Evolutionary conservation across 2,888 invertebrate species (phyloP), one percentile per base, ranked within the genome.

Genomic region (Drosophila affinis): DNA sequence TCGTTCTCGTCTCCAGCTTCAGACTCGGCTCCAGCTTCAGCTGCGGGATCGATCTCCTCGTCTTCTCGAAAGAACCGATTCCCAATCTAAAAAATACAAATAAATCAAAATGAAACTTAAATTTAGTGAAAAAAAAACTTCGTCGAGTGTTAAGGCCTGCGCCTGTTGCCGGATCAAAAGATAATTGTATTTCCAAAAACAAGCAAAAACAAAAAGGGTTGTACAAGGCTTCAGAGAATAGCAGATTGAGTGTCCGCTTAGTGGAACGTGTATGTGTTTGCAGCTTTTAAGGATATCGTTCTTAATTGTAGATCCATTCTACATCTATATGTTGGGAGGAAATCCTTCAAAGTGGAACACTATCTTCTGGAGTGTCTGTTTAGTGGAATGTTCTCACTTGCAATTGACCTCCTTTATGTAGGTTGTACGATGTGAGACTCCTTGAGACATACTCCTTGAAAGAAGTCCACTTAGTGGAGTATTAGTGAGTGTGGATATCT

Each of bases 141-240:
- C 49, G 55, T 21, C 62, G 72, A 44, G 54, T 32, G 32, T 54
- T 49, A 9, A 24, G 44, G 61, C 24, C 53, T 51, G 27, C 34
- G 27, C 21, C 59, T 51, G 49, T 45, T 55, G 21, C 12, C 17
- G 39, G 55, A 57, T 32, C 47, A 63, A 39, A 47, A 53, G n/a
- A 65, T 53, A 48, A 57, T 69, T 68, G 21, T 71, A 62, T 59
- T 63, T 48, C 58, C 39, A 1, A 1, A 39, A 14, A 14, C 14
- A 39, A 39, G 0, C 0, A 54, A 47, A 32, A 54, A 12, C 49
- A 24, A 52, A 60, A 67, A 78, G 81, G 70, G 67, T 61, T 75
- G 64, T 82, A 73, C 72, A 62, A 62, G 62, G 65, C 77, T 59
- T 48, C 75, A 52, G 67, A 76, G 18, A 18, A 18, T 18, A 18